Evolutionary conservation across 2,113 vertebrate species (phyloP).

Genomic region (Serilophus lunatus): DNA sequence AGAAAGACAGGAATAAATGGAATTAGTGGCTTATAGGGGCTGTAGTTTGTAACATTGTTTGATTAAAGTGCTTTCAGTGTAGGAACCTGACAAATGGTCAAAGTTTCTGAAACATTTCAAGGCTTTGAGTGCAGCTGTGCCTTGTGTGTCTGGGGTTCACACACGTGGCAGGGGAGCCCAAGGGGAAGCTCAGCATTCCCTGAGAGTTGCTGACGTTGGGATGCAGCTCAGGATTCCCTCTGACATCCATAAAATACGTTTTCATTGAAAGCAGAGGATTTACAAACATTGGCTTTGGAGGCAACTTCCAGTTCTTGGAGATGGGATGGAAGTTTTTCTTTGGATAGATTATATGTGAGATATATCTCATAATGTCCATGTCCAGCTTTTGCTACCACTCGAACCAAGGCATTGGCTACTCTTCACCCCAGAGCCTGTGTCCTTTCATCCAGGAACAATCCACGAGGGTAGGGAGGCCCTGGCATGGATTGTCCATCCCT

Average conservation of each 20-base stretch:
- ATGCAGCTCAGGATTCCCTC: not conserved
- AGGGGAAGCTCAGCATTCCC: not conserved
- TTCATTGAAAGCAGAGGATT: not conserved
- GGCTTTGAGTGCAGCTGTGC: not conserved
- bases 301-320: not conserved
- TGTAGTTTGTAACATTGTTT: rapidly evolving
- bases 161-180: not conserved
- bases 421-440: not conserved
- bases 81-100: not conserved
- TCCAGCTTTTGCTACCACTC: not conserved
- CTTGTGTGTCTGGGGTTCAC: not conserved
- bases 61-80: not conserved
- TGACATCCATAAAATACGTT: rapidly evolving
- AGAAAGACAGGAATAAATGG: not conserved
- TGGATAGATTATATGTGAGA: too few species aligned
- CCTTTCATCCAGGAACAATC: not conserved
- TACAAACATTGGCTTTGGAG: not conserved
- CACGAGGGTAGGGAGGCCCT: not conserved
- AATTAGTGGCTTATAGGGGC: not conserved
- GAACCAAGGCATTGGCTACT: not conserved
- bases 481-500: not conserved
- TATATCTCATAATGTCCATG: rapidly evolving
- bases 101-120: rapidly evolving
- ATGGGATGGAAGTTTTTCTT: not conserved
- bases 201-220: not conserved